Base-by-base conservation (phyloP, 2,113 vertebrate genomes). In the Podilymbus podiceps region DNA sequence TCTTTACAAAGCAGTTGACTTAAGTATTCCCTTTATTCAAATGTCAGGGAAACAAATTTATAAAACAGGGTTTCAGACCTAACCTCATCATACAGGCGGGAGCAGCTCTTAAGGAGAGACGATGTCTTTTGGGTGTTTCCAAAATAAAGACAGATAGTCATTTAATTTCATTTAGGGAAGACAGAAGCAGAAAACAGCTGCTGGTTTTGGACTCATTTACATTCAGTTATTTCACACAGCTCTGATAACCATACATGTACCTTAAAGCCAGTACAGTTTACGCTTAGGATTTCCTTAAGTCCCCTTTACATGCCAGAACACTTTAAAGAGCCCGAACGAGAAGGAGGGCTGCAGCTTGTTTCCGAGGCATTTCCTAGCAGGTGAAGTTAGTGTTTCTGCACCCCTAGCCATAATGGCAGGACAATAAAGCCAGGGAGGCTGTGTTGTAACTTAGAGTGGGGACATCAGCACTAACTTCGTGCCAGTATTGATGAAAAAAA, bases 301-400 rank as follows among this genome's bases (percentile, higher is more conserved):
- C 49, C 19, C 11, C 13, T 89, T 67, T 11, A 28, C 15, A 4
- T 47, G 49, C 35, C 53, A 60, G 62, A 27, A 88, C 28, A 63
- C 28, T 13, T 38, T 42, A 3, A 53, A 53, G 50, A 77, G 22
- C 52, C 52, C 0, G 2, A 47, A 1, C 0, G 3, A 69, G 30
- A 12, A 8, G 15, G 49, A 47, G 33, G 22, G 21, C 82, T 75
- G 40, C 1, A 0, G 25, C 19, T 72, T 63, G 5, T 66, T 84
- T 18, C 24, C 11, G 3, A 31, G 67, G 60, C 42, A 11, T 69
- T 84, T 59, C 50, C 84, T 58, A 52, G 17, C 2, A 3, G 22
- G 5, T 49, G 42, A 59, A 64, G 23, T 44, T 47, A 2, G 24
- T 24, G 25, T 53, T 76, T 11, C 2, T 30, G 16, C 44, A 38